These are phyloP conservation scores for Drosophila sulfurigaster DNA, from an alignment of 1,140 invertebrate genomes.

Conservation along the genomic window DNA sequence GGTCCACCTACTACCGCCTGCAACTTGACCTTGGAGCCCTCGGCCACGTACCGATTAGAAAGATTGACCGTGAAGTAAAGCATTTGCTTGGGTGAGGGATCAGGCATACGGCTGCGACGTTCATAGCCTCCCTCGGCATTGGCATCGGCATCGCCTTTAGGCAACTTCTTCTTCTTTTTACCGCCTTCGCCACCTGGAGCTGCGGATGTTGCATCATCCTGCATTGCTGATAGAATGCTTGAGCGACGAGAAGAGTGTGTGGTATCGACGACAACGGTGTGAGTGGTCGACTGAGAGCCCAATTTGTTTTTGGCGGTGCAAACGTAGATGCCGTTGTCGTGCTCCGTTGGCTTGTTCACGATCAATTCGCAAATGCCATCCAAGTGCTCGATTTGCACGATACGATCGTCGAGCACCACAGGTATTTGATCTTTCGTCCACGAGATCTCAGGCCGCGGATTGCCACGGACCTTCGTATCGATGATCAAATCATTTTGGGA, in stretches of 20 bases:
- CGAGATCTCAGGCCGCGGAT: conserved; percentile 90
- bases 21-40: conserved; percentile 81
- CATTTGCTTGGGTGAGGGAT: conserved; percentile 79
- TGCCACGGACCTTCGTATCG: conserved; percentile 91
- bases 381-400: conserved; percentile 88
- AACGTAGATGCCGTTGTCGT: conserved; percentile 89
- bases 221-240: conserved; percentile 66
- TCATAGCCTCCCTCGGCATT: conserved; percentile 73
- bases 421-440: conserved; percentile 91
- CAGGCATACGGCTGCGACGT: conserved; percentile 75
- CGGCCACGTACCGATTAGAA: conserved; percentile 81
- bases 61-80: conserved; percentile 81
- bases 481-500: conserved; percentile 90
- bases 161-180: conserved; percentile 62
- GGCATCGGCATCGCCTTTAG: conserved; percentile 61
- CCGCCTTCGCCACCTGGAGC: conserved; percentile 38
- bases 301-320: conserved; percentile 89
- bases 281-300: conserved; percentile 76
- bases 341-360: conserved; percentile 88
- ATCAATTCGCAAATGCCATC: conserved; percentile 91
- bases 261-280: conserved; percentile 80
- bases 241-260: conserved; percentile 71
- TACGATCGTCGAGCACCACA: conserved; percentile 87
- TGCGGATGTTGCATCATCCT: conserved; percentile 57
- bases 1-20: conserved; percentile 80